Conservation (phyloP, 2,888 invertebrate genomes). For the Drosophila cyrtoloma region DNA sequence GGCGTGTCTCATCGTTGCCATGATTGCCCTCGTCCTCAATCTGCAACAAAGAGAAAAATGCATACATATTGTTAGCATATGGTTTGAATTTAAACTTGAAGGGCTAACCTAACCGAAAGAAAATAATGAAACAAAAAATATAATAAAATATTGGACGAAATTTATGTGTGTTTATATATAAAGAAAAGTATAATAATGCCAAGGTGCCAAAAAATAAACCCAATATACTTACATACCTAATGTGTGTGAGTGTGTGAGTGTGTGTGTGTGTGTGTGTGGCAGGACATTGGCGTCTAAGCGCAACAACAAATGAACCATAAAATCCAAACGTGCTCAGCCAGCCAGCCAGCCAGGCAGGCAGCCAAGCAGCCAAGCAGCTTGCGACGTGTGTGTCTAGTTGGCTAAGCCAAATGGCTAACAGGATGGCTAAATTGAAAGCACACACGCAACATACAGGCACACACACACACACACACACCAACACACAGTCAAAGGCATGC, state of each 20-base stretch:
- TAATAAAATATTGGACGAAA: slow-evolving; percentile 41
- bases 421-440: slow-evolving; percentile 78
- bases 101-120: slow-evolving; percentile 3
- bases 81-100: slow-evolving; percentile 19
- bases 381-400: slow-evolving; percentile 49
- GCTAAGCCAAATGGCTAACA: slow-evolving; percentile 77
- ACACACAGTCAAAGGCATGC: slow-evolving; percentile 2
- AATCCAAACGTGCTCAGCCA: slow-evolving; percentile 74
- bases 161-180: slow-evolving; percentile 29
- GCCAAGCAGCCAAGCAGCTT: slow-evolving; percentile 28
- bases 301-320: slow-evolving; percentile 63
- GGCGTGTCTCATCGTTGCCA: slow-evolving; percentile 98
- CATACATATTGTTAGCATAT: slow-evolving; percentile 28
- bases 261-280: slow-evolving; percentile 4
- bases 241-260: slow-evolving; percentile 6
- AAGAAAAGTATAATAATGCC: slow-evolving; percentile 48
- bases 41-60: slow-evolving; percentile 86
- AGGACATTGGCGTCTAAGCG: slow-evolving; percentile 61
- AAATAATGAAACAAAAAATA: background rate
- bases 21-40: slow-evolving; percentile 99
- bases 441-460: slow-evolving; percentile 29
- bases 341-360: slow-evolving; percentile 19
- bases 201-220: slow-evolving; percentile 52
- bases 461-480: slow-evolving; percentile 12
- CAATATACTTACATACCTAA: slow-evolving; percentile 44